phyloP scores from a whole-genome alignment of 2,113 vertebrate species.

The Melanostigma gelatinosum region DNA sequence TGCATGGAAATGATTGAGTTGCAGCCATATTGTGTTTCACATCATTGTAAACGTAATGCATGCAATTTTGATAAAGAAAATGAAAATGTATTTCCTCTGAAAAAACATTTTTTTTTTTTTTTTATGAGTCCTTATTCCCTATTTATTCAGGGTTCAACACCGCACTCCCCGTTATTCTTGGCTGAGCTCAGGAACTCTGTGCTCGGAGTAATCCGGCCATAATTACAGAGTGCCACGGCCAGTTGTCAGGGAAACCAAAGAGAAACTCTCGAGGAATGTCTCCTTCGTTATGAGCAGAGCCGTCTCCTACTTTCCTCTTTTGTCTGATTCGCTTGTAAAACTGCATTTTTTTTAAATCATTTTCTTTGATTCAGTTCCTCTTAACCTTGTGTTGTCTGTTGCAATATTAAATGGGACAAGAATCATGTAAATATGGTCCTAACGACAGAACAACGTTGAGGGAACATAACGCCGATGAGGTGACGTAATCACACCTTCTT shows the following conservation, averaged over 20 bases:
- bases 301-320: constrained; percentile 26
- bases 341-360: background rate
- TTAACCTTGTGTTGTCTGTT: background rate
- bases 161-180: constrained; percentile 47
- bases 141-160: constrained; percentile 8
- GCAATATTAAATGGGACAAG: background rate
- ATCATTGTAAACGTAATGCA: background rate
- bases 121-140: constrained; percentile 13
- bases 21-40: background rate
- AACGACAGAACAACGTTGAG: background rate
- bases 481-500: background rate
- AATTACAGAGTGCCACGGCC: constrained; percentile 72
- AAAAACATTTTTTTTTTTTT: constrained; percentile 5
- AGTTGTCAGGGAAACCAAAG: constrained; percentile 81
- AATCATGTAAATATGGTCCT: background rate
- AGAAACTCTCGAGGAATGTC: constrained; percentile 79
- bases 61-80: background rate
- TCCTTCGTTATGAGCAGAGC: constrained; percentile 37
- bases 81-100: background rate
- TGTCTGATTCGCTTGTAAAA: constrained; percentile 34
- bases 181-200: constrained; percentile 56
- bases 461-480: background rate
- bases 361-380: background rate
- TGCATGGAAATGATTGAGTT: background rate
- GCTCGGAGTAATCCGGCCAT: constrained; percentile 72